Percentiles rank a stretch among this genome's conserved stretches.
These are phyloP conservation scores for Macaca nemestrina DNA, from an alignment of 2,113 vertebrate genomes.

Conservation along the genomic window DNA sequence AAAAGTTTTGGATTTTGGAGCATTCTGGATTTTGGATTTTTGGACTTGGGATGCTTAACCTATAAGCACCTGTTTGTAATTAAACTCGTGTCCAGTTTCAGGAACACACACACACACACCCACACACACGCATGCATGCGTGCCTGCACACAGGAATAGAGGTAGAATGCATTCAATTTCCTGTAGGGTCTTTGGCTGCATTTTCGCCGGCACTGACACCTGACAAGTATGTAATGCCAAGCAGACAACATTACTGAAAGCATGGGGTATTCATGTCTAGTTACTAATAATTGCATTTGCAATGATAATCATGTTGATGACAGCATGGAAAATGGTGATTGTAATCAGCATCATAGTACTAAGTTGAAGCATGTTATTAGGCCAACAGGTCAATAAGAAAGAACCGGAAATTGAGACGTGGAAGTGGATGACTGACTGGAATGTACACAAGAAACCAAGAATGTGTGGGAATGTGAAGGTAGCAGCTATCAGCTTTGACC, in stretches of 20 bases:
- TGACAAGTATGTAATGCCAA: neutral
- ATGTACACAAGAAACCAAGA: constrained; percentile 46
- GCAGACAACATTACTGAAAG: constrained; percentile 40
- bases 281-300: neutral
- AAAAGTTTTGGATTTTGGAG: neutral
- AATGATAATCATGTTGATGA: constrained; percentile 47
- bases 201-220: neutral
- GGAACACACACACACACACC: neutral
- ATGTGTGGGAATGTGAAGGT: constrained; percentile 52
- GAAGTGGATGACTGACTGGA: constrained; percentile 41
- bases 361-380: constrained; percentile 33
- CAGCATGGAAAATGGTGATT: neutral
- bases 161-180: neutral
- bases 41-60: neutral
- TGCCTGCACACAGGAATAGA: neutral
- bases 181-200: neutral
- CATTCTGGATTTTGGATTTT: neutral
- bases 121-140: rapidly evolving
- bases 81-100: neutral
- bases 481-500: constrained; percentile 34
- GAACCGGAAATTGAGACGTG: constrained; percentile 13
- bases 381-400: constrained; percentile 32
- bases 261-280: neutral
- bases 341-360: neutral
- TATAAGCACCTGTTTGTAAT: neutral